Conservation (phyloP, 1,140 invertebrate genomes). For the Drosophila lowei region DNA sequence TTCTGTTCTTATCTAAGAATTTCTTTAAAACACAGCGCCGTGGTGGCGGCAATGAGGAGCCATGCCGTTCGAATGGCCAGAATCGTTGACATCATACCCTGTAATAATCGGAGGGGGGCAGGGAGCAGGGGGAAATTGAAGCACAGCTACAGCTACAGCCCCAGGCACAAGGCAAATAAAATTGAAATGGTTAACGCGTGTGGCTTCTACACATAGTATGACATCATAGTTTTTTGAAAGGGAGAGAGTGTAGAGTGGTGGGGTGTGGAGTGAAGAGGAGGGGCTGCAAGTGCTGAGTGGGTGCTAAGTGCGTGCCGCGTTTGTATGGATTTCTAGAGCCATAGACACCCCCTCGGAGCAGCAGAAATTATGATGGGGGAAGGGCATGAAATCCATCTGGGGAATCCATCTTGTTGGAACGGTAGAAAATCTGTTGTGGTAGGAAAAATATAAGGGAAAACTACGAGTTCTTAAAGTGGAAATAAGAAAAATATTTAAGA, state of each 20-base stretch:
- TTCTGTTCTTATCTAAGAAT: constrained; percentile 41
- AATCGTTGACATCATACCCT: constrained; percentile 54
- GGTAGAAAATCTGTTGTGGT: too few species aligned
- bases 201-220: constrained; percentile 25
- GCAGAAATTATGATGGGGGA: not conserved
- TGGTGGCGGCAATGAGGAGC: constrained; percentile 17
- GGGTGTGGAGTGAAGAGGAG: constrained; percentile 11
- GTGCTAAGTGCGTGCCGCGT: constrained; percentile 61
- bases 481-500: too few species aligned
- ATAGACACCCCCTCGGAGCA: constrained; percentile 4
- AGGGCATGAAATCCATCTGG: not conserved
- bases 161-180: constrained; percentile 32
- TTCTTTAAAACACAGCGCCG: constrained; percentile 35
- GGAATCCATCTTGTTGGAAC: too few species aligned
- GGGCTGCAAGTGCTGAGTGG: constrained; percentile 59
- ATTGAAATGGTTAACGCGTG: constrained; percentile 58
- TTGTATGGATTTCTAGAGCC: constrained; percentile 20
- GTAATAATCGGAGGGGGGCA: constrained; percentile 1
- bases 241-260: constrained; percentile 14
- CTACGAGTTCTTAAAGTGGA: too few species aligned
- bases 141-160: not conserved
- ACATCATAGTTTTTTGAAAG: constrained; percentile 44
- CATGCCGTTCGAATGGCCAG: constrained; percentile 9
- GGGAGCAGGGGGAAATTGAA: constrained; percentile 18
- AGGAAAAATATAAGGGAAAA: too few species aligned